These are phyloP conservation scores for Callithrix jacchus DNA, from an alignment of 2,113 vertebrate species.

Conservation along the genomic window DNA sequence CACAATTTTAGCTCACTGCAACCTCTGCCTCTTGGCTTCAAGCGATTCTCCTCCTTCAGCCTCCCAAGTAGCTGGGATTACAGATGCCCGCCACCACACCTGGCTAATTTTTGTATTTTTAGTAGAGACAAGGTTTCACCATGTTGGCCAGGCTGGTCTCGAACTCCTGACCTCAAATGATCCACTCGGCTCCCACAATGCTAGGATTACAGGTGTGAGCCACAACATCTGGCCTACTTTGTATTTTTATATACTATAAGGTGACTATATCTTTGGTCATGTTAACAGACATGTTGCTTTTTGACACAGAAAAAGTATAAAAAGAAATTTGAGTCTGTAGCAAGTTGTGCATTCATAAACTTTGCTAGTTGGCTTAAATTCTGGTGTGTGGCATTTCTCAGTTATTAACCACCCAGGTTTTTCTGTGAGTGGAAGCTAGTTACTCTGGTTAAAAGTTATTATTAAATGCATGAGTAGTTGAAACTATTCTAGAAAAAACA, in stretches of 20 bases:
- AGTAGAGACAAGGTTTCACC: no score
- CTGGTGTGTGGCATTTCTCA: neutral
- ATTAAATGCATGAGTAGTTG: neutral
- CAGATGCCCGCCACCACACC: no score
- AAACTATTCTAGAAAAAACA: neutral
- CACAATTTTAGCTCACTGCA: no score
- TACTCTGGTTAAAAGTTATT: slow-evolving; percentile 3
- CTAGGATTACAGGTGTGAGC: no score
- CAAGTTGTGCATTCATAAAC: neutral
- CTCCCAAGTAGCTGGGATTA: no score
- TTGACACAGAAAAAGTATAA: slow-evolving; percentile 1
- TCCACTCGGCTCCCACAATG: no score
- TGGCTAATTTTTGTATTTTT: no score
- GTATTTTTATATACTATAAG: neutral
- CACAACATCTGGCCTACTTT: no score
- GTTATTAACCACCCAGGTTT: neutral
- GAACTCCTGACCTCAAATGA: no score
- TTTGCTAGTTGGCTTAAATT: slow-evolving; percentile 8
- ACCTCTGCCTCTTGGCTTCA: no score
- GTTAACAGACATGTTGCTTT: neutral
- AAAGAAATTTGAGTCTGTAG: neutral
- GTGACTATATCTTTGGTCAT: neutral
- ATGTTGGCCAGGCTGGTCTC: no score
- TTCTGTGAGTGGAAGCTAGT: neutral
- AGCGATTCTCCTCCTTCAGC: no score